Percentiles rank a stretch among this genome's conserved stretches.
phyloP scores from a whole-genome alignment of 2,797 vertebrate genomes.

The Urophycis tenuis region DNA sequence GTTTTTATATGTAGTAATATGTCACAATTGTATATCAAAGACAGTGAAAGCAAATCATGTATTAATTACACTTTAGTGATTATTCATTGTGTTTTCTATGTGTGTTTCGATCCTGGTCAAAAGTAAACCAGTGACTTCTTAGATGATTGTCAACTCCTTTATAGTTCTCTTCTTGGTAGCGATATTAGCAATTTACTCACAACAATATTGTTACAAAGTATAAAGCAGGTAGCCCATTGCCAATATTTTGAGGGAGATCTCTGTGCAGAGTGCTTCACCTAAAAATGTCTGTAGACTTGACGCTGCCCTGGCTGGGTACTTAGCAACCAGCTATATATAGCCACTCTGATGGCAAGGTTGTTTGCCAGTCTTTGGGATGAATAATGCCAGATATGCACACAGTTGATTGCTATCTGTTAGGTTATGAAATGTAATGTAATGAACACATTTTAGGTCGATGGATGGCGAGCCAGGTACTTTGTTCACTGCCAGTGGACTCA shows the following conservation, averaged over 20 bases:
- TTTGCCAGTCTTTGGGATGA: conserved; percentile 3
- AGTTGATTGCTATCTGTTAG: conserved; percentile 2
- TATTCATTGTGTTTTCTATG: neutral
- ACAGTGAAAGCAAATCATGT: neutral
- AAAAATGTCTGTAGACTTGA: conserved; percentile 1
- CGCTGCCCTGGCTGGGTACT: neutral
- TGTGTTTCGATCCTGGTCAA: neutral
- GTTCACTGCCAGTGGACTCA: neutral
- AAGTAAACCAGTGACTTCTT: neutral
- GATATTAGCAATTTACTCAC: neutral
- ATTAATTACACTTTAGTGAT: neutral
- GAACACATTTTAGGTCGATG: neutral
- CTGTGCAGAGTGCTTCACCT: conserved; percentile 2
- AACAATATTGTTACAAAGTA: neutral
- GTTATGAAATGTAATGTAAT: neutral
- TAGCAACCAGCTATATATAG: conserved; percentile 7
- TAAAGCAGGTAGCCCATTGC: neutral
- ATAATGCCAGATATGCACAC: conserved; percentile 5
- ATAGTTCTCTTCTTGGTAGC: neutral
- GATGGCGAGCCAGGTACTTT: neutral
- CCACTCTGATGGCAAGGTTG: neutral
- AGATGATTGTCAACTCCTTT: neutral
- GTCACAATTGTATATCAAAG: neutral
- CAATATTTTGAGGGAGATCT: neutral
- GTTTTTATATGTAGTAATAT: neutral